A percentile compares a stretch with the other conserved stretches of the same genome.
Evolutionary conservation across 1,140 invertebrate species (phyloP).

Genomic region (Cotesia vestalis): DNA sequence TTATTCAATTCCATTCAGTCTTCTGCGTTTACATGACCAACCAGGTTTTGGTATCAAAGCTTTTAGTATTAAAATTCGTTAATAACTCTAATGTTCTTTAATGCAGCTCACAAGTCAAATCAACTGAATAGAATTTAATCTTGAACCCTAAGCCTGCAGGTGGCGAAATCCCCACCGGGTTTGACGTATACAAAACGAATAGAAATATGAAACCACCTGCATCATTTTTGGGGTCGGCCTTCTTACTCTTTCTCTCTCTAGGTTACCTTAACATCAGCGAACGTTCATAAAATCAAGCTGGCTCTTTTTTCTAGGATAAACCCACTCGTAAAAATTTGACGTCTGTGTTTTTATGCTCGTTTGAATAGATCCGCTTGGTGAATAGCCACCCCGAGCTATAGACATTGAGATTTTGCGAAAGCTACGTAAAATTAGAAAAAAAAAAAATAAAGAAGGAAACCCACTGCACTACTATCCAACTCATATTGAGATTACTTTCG

Average conservation of each 20-base stretch:
- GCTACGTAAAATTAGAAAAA: background rate
- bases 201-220: constrained; percentile 44
- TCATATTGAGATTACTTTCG: constrained; percentile 14
- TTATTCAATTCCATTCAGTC: background rate
- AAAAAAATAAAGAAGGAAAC: constrained; percentile 3
- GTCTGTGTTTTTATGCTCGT: constrained; percentile 16
- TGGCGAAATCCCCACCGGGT: constrained; percentile 10
- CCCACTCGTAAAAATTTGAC: constrained; percentile 25
- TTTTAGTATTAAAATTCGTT: background rate
- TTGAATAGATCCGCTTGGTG: constrained; percentile 6
- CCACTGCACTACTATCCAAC: background rate
- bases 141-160: constrained; percentile 25
- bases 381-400: constrained; percentile 13
- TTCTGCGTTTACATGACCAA: too few species aligned
- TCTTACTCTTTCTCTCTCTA: background rate
- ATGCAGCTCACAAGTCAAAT: background rate
- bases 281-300: background rate
- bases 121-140: background rate
- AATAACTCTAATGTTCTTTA: background rate
- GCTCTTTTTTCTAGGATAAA: background rate
- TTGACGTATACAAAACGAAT: background rate
- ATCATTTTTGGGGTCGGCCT: background rate
- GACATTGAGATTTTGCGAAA: constrained; percentile 4
- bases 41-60: background rate
- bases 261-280: background rate